phyloP scores from a whole-genome alignment of 2,113 vertebrate species.

The Gadus macrocephalus region DNA sequence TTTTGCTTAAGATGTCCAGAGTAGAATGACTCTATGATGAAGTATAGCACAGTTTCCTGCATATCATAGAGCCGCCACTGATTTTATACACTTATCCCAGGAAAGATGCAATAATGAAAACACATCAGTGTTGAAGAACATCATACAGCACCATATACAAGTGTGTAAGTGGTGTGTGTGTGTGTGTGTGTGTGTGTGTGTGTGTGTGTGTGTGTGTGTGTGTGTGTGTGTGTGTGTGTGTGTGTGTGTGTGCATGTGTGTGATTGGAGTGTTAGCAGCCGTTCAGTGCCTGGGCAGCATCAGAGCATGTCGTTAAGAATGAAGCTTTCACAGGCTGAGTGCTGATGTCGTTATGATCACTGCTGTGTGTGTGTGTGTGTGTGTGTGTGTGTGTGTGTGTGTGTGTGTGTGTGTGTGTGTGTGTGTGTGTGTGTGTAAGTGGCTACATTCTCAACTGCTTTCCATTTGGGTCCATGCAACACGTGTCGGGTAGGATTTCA shows the following conservation, averaged over 20 bases:
- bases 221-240: constrained; percentile 23
- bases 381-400: constrained; percentile 4
- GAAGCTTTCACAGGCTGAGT: constrained; percentile 69
- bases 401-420: constrained; percentile 5
- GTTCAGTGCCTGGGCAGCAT: constrained; percentile 59
- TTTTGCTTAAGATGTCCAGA: no score
- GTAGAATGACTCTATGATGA: no score
- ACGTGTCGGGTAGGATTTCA: no score
- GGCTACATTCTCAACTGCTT: no score
- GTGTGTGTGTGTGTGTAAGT: constrained; percentile 1
- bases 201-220: constrained; percentile 25
- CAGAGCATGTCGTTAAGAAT: constrained; percentile 67
- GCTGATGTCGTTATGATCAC: constrained; percentile 63
- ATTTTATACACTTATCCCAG: no score
- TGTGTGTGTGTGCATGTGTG: constrained; percentile 22
- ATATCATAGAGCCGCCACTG: no score
- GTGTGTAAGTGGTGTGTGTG: constrained; percentile 30
- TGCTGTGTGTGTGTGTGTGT: constrained; percentile 24
- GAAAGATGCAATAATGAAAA: no score
- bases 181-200: constrained; percentile 22
- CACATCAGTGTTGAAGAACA: no score
- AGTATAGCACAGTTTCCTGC: no score
- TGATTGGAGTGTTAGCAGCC: constrained; percentile 59
- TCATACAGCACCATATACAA: background rate
- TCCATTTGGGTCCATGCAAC: no score